Base-by-base conservation (phyloP, 2,888 invertebrate species). In the Cotesia congregata region DNA sequence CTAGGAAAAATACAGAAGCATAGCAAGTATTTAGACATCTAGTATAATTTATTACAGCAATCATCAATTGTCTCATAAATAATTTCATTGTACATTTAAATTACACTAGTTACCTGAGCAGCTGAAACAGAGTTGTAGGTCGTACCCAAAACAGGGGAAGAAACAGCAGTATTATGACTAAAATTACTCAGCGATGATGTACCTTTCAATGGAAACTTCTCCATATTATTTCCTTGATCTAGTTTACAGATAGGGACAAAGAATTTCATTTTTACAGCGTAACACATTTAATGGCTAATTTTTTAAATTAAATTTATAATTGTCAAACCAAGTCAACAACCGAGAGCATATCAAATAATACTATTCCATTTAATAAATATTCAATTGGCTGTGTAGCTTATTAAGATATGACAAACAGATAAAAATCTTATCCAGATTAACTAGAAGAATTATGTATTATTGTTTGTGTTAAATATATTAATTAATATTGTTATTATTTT, bases 201-300 rank as follows among this genome's bases (percentile, higher is more conserved):
- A 82, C 92, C 92, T 90, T 93, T 94, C 88, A 94, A 90, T 88
- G 94, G 94, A 90, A 92, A 93, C 90, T 93, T 94, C 92, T 94
- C 94, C 94, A 94, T 94, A 85, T 88, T 85, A 89, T 88, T 81
- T 82, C 84, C 83, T 82, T 83, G 82, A 86, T 87, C 88, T 87
- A 81, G 76, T 75, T 73, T 79, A 17, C 64, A 75, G 64, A 77
- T 61, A 64, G 39, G 30, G 65, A 61, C 17, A 75, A 72, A 72
- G 17, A 69, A 69, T 40, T 70, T 40, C 17, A 30, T 64, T 50
- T n/a, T 62, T 41, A 30, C 30, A 20, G 6, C 61, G 38, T 71
- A 17, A n/a, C 61, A 15, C 30, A 20, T 17, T 9, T 15, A 72
- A 30, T 30, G 20, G 17, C 17, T 50, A 6, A 59, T 65, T n/a